Evolutionary conservation across 2,888 invertebrate species (phyloP), one percentile per base, ranked within the genome.

Genomic region (Polyploca ridens): DNA sequence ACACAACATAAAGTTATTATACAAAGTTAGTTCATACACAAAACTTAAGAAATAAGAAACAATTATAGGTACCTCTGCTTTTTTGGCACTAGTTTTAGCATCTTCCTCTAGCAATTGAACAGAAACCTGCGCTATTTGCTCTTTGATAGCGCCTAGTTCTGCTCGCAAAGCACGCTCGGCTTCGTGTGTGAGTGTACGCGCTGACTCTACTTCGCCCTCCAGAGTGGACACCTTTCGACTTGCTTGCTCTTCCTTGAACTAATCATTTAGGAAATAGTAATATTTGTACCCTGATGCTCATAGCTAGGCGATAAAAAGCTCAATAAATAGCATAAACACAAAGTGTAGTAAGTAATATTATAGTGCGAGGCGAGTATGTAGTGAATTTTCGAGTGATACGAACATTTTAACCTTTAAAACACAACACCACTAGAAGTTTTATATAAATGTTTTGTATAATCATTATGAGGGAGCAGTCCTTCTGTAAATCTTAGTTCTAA

Each of bases 221-320:
- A 87, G 38, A 5, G 66, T 68, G 41, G 67, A 57, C 62, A 86
- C 62, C 69, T 85, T 88, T 10, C 90, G 85, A 1, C 86, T 83
- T 3, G 81, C 79, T 74, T 90, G 88, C 63, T 90, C 90, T 74
- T 93, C 93, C 75, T 89, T 89, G 62, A 90, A 89, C 94, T 93
- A 64, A 41, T 41, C 6, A 65, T 65, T 14, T 46, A 46, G 13
- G 46, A 63, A 62, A 60, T 54, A 59, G 62, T 33, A 33, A 44
- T 14, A 44, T 44, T 1, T 14, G 14, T 44, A 14, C 10, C 38
- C 3, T 14, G 14, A 14, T 14, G 14, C 44, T 3, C 44, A 38
- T 38, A 38, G 38, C 10, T 10, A 10, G 38, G 38, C 2, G 27
- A 27, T 38, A 7, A 38, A 38, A 10, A 38, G 8, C 38, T 38